Base-by-base conservation (phyloP, 2,797 vertebrate species). In the Falco novaeseelandiae region DNA sequence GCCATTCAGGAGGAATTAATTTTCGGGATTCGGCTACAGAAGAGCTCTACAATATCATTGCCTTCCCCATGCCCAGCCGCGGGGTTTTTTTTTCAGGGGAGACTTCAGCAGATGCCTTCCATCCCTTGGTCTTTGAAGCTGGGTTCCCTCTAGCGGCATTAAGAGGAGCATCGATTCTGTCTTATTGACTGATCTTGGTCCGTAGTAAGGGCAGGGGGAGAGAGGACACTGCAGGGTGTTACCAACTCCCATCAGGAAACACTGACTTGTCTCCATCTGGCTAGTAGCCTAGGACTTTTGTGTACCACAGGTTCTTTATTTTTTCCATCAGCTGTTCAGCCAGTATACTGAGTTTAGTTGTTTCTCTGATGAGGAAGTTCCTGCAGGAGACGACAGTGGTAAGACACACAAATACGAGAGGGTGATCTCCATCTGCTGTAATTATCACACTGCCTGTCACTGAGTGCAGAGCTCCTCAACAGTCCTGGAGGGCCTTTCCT, bases 11-110 rank as follows among this genome's bases (percentile, higher is more conserved):
- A 94, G 67, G 49, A 97, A 97, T 97, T 96, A 96, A 92, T 74
- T 94, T 74, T 94, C 81, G 93, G 72, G 94, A 97, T 95, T 96
- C 96, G 82, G 72, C 90, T 94, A 94, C 84, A 91, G 87, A 92
- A 94, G 78, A 80, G 29, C 65, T 95, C 79, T 87, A 87, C 46
- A 90, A 96, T 95, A 74, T 96, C 30, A 54, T 67, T 87, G 55
- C 49, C 61, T 48, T 92, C 92, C 81, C 71, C 49, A 15, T 77
- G 65, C 65, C 40, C 83, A 83, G 70, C 55, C 2, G 3, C 8
- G 4, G 69, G 34, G 1, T 38, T 38, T 38, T 6, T 26, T 83
- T 79, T 49, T 8, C 3, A 0, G 27, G 63, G 55, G 44, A 92
- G 36, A 76, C 57, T 93, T 95, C 90, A 70, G 89, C 63, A 73